Evolutionary conservation across 2,888 invertebrate species (phyloP), one percentile per base, ranked within the genome.

Genomic region (Rhamnusium bicolor): DNA sequence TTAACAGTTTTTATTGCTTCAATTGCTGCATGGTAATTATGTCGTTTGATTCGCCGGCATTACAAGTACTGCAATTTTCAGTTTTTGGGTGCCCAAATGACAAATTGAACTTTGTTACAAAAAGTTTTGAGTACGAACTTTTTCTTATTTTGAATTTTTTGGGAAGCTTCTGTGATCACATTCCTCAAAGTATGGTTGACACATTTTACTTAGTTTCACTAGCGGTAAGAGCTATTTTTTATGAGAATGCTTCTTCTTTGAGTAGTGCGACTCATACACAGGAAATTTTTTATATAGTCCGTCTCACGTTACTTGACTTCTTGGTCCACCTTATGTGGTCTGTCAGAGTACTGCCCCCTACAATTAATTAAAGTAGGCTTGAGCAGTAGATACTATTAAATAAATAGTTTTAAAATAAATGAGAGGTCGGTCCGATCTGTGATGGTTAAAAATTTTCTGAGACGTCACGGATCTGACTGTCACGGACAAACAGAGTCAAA

Each of bases 251-350:
- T 63, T 69, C 21, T 76, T 71, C 18, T 72, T 40, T 0, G 70
- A 76, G 56, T 71, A 77, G 46, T 77, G 74, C 14, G 74, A 72
- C 29, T 68, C 40, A 24, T 72, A 68, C 12, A 46, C 68, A 67
- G 29, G 29, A 8, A 32, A 32, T 32, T 32, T 32, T 32, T 32
- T 32, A 24, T n/a, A n/a, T n/a, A n/a, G n/a, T n/a, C n/a, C n/a
- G n/a, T n/a, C n/a, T n/a, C n/a, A n/a, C n/a, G n/a, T n/a, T n/a
- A n/a, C n/a, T n/a, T n/a, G n/a, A n/a, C n/a, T n/a, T n/a, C n/a
- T n/a, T n/a, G n/a, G n/a, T n/a, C n/a, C n/a, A n/a, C n/a, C n/a
- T n/a, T n/a, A n/a, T n/a, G n/a, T n/a, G n/a, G n/a, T n/a, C n/a
- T n/a, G n/a, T n/a, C n/a, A n/a, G n/a, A n/a, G n/a, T n/a, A n/a